Evolutionary conservation across 1,140 invertebrate species (phyloP).

Genomic region (Grapholita molesta): DNA sequence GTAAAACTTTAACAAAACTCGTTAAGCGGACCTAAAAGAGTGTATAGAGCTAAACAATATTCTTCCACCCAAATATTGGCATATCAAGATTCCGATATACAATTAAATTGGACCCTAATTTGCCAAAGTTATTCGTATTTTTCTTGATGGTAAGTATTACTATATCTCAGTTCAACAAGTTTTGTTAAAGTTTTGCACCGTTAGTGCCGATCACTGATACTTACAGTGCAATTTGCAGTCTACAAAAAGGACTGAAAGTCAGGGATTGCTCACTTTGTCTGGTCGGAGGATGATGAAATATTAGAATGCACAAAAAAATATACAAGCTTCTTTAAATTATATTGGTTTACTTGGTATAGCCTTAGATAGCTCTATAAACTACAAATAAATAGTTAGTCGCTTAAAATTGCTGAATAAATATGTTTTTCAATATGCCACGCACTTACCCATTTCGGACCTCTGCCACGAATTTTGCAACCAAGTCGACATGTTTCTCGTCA

Average conservation of each 20-base stretch:
- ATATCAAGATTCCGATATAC: too few species aligned
- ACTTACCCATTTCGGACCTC: slow-evolving; percentile 46
- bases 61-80: too few species aligned
- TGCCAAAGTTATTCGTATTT: too few species aligned
- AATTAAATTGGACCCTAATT: too few species aligned
- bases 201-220: too few species aligned
- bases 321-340: neutral
- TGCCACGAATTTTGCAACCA: slow-evolving; percentile 53
- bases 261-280: neutral
- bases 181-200: too few species aligned
- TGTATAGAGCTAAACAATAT: too few species aligned
- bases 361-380: neutral
- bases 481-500: slow-evolving; percentile 47
- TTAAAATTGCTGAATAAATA: neutral
- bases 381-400: neutral
- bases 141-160: too few species aligned
- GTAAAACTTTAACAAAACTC: too few species aligned
- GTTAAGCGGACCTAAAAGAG: too few species aligned
- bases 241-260: neutral
- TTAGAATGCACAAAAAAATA: neutral
- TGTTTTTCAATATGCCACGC: neutral
- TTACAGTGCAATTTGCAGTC: neutral
- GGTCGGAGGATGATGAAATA: neutral
- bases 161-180: too few species aligned
- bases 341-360: neutral